Percentiles rank a stretch among this genome's conserved stretches.
Conservation (phyloP, 2,797 vertebrate genomes). For the Trachurus trachurus region DNA sequence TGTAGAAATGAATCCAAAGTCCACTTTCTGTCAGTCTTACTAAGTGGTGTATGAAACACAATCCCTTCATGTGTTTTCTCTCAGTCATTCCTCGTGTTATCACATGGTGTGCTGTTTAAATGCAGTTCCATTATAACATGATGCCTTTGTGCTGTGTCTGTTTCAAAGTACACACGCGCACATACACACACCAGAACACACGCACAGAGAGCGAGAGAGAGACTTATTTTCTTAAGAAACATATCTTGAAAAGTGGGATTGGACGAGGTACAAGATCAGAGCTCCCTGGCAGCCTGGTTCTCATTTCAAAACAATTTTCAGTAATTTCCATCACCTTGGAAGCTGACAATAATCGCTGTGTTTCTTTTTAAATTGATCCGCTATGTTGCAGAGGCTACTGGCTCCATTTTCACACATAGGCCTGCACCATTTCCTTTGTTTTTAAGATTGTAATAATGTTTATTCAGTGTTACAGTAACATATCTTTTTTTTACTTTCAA, state of each 20-base stretch:
- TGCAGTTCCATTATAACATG: too few species aligned
- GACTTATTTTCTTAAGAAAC: background rate
- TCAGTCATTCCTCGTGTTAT: too few species aligned
- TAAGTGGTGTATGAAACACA: too few species aligned
- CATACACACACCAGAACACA: conserved; percentile 1
- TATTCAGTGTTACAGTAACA: too few species aligned
- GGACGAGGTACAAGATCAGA: conserved; percentile 37
- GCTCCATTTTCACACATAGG: conserved; percentile 4
- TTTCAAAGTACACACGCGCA: background rate
- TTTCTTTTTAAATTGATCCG: conserved; percentile 30
- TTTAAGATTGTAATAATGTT: background rate
- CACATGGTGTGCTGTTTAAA: too few species aligned
- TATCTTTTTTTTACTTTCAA: background rate
- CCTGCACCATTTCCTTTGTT: background rate
- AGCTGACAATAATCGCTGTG: conserved; percentile 10
- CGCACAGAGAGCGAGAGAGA: background rate
- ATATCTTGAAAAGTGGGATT: conserved; percentile 1
- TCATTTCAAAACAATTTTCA: conserved; percentile 56
- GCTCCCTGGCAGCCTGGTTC: conserved; percentile 37
- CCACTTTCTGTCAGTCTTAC: background rate
- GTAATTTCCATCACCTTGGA: conserved; percentile 41
- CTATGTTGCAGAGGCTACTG: conserved; percentile 23
- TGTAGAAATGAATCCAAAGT: background rate
- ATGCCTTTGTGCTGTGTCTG: too few species aligned
- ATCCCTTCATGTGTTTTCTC: too few species aligned